Conservation (phyloP, 2,113 vertebrate genomes). For the Epinephelus moara region DNA sequence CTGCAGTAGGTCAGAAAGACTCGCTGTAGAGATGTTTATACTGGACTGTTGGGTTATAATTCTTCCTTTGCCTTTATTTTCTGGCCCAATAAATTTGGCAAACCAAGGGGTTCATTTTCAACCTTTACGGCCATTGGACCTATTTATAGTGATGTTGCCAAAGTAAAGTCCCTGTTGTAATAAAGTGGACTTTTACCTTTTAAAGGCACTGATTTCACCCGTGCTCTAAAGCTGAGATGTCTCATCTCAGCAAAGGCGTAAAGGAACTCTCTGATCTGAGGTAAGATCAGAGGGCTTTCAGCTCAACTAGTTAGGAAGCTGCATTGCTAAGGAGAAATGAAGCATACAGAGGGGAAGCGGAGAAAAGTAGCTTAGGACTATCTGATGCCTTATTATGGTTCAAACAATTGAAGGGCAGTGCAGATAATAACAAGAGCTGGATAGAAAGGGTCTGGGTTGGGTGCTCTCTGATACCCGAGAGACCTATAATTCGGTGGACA, state of each 20-base stretch:
- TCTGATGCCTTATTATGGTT: conserved; percentile 44
- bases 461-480: background rate
- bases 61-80: background rate
- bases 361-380: conserved; percentile 25
- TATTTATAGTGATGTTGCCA: background rate
- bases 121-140: background rate
- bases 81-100: too few species aligned
- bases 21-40: background rate
- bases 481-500: background rate
- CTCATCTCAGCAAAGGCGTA: background rate
- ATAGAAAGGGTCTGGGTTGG: background rate
- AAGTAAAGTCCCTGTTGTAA: background rate
- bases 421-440: conserved; percentile 10
- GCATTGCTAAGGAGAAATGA: conserved; percentile 56
- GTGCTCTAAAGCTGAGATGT: background rate
- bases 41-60: background rate
- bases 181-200: conserved; percentile 20
- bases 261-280: conserved; percentile 16
- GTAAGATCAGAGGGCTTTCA: conserved; percentile 16
- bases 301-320: conserved; percentile 17
- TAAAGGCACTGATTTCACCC: conserved; percentile 23
- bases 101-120: background rate
- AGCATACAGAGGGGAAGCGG: conserved; percentile 23
- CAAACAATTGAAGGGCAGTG: background rate
- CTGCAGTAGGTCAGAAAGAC: background rate